Evolutionary conservation across 2,797 vertebrate genomes (phyloP), one percentile per base, ranked within the genome.

Genomic region (Hoplostethus mediterraneus): DNA sequence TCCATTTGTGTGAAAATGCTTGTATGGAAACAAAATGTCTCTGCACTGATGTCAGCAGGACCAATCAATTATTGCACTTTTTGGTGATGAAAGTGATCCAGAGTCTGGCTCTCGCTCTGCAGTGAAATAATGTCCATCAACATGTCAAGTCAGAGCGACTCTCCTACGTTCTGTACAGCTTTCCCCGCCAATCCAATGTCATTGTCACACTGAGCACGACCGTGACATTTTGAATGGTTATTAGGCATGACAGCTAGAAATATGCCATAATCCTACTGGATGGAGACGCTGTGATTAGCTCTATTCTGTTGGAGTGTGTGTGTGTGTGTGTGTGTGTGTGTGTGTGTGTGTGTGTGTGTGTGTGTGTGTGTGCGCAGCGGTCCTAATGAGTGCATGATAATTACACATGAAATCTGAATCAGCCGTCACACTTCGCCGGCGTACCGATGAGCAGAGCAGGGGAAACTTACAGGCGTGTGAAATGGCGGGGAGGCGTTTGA

Each of bases 371-470:
- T 45, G 47, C 51, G 7, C 49, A 6, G 2, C 54, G 28, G 62
- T 40, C 6, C 61, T 77, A 71, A 77, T 72, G 31, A 83, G 21
- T 10, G 9, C 33, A 16, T 30, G 65, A 49, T 70, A 78, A 85
- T 77, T 69, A 58, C 9, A 63, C 7, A 47, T 69, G 71, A 66
- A 63, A 69, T 54, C 30, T 9, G 28, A 79, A 71, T 64, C 33
- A 42, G 2, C 38, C 0, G 66, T 17, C 66, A 58, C 0, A 16
- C 58, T 67, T 59, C 68, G 28, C 11, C 48, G 11, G 64, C 31
- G 73, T 21, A 28, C 17, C 5, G 13, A 61, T 58, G 8, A 75
- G 17, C 55, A 11, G 28, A 13, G 21, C 14, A 31, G 68, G 14
- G 3, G 38, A 7, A 57, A 30, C 56, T 75, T 38, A 59, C 8